Base-by-base conservation (phyloP, 2,888 invertebrate genomes). In the Syritta pipiens region DNA sequence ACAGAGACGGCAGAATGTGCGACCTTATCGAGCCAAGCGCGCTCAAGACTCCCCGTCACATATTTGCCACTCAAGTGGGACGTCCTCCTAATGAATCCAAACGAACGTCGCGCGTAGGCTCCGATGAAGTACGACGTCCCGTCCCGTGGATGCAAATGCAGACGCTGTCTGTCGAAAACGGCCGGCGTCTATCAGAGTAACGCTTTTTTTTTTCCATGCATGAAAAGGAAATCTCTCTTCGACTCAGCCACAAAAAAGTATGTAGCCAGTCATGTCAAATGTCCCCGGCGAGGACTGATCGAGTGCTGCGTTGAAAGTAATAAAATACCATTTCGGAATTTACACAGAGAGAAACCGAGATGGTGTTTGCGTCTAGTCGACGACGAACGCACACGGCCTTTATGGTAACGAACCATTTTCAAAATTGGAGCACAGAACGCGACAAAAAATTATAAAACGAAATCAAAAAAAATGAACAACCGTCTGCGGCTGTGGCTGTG, bases 261-360 rank as follows among this genome's bases (percentile, higher is more conserved):
- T 77, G 77, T 77, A 42, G 19, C 60, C 14, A 74, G 79, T 67
- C 79, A 79, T 79, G 79, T 79, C 79, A 74, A 62, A 48, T 68
- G 79, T 79, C 79, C 55, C 14, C 22, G 2, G 28, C 53, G 12
- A 57, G 26, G 65, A 65, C 65, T 71, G 77, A 77, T 65, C 65
- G 77, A 77, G 71, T 67, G 71, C 32, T 59, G 32, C 53, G 57
- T 71, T 63, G 59, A 71, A 65, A 71, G 71, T 42, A 71, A 71
- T 71, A 77, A 77, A 77, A 71, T 71, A 76, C 71, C 71, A 65
- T 77, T 77, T 65, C 46, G 51, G 71, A 71, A 60, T 77, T 77
- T 59, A 77, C 65, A 69, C n/a, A n/a, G n/a, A n/a, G n/a, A n/a
- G n/a, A n/a, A n/a, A n/a, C n/a, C n/a, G n/a, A 76, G 42, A 48